phyloP scores from a whole-genome alignment of 2,797 vertebrate genomes.

The Tragelaphus oryx region DNA sequence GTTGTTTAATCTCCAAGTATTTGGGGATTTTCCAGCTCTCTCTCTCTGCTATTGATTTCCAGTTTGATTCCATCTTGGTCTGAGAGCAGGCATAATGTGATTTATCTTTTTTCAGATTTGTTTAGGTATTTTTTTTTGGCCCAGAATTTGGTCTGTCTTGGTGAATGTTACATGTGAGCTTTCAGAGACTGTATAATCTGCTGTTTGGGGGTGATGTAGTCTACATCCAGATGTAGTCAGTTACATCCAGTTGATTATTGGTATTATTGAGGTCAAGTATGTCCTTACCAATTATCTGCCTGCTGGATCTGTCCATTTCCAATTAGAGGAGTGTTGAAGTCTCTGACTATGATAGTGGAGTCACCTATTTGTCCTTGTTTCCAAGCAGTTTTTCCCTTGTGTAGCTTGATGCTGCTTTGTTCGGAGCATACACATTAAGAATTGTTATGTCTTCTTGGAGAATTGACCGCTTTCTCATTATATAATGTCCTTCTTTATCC shows the following conservation, averaged over 20 bases:
- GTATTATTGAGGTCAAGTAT: neutral
- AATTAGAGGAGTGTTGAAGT: neutral
- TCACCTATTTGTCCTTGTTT: neutral
- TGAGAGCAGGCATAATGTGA: neutral
- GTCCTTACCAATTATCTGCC: neutral
- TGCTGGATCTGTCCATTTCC: neutral
- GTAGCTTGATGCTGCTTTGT: neutral
- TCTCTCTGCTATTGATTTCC: neutral
- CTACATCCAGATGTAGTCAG: neutral
- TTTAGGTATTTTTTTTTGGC: neutral
- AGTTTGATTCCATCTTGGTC: neutral
- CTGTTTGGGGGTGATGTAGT: neutral
- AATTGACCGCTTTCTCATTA: neutral
- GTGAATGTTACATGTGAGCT: neutral
- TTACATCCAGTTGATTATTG: neutral
- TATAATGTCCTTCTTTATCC: neutral
- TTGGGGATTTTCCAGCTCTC: neutral
- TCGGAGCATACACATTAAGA: neutral
- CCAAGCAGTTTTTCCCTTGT: neutral
- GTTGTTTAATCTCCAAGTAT: neutral
- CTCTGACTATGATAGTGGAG: neutral
- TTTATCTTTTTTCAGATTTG: neutral
- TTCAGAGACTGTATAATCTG: neutral
- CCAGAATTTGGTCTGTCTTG: neutral
- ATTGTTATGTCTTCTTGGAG: neutral